Evolutionary conservation across 2,888 invertebrate species (phyloP).

Genomic region (Euclidia mi): DNA sequence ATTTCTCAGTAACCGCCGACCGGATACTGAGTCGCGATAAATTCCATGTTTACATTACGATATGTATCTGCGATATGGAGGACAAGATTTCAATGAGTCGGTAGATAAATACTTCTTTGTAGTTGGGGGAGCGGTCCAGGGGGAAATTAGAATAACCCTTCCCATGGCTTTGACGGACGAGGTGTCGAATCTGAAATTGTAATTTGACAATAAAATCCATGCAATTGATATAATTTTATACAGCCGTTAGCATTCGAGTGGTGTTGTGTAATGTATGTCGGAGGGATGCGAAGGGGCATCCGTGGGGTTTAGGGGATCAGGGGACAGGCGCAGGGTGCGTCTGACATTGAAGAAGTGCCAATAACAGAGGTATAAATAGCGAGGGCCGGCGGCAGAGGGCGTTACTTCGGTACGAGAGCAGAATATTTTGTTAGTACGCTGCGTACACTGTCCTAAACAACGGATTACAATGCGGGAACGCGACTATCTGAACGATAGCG

Average conservation of each 20-base stretch:
- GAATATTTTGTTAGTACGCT: conserved; percentile 86
- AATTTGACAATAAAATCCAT: conserved; percentile 84
- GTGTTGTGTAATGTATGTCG: conserved; percentile 85
- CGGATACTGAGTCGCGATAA: conserved; percentile 73
- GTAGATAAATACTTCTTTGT: conserved; percentile 50
- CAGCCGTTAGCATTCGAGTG: conserved; percentile 84
- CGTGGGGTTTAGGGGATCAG: conserved; percentile 76
- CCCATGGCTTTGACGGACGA: conserved; percentile 61
- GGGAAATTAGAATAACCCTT: conserved; percentile 60
- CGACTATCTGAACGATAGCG: conserved; percentile 74
- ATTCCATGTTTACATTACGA: conserved; percentile 77
- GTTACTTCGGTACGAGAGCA: conserved; percentile 88
- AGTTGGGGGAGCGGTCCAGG: conserved; percentile 26
- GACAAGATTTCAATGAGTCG: conserved; percentile 66
- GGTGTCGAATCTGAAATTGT: conserved; percentile 82
- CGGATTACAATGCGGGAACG: conserved; percentile 87
- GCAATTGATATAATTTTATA: conserved; percentile 88
- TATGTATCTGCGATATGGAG: conserved; percentile 61
- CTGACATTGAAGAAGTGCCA: conserved; percentile 91
- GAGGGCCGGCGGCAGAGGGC: conserved; percentile 85
- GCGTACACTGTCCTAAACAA: conserved; percentile 81
- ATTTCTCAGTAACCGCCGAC: conserved; percentile 73
- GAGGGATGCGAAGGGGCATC: conserved; percentile 75
- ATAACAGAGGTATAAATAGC: conserved; percentile 90
- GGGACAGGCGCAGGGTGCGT: conserved; percentile 87